A percentile compares a stretch with the other conserved stretches of the same genome.
Conservation (phyloP, 2,113 vertebrate genomes). For the Columba livia region DNA sequence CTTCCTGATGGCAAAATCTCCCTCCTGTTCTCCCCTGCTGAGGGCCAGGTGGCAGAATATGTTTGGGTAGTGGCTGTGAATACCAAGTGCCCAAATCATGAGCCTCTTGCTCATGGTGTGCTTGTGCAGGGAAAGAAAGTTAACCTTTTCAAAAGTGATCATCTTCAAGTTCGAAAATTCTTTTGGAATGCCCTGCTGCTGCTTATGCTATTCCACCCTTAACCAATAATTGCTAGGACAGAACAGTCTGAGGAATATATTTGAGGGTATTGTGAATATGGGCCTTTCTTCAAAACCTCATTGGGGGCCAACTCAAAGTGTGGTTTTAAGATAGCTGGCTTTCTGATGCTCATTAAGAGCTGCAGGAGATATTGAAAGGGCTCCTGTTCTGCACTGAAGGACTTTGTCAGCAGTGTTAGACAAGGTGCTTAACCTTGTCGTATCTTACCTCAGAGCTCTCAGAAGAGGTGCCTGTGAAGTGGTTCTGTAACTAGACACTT, state of each 20-base stretch:
- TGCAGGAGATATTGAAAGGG: not conserved
- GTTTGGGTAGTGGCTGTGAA: not conserved
- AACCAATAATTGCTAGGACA: no score
- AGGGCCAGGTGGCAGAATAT: not conserved
- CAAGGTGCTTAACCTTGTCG: not conserved
- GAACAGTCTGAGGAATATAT: rapidly evolving
- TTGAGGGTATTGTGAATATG: not conserved
- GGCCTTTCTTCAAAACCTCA: not conserved
- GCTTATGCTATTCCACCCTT: not conserved
- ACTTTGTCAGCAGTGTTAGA: not conserved
- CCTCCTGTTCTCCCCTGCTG: not conserved
- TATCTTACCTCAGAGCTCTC: not conserved
- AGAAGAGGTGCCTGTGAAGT: no score
- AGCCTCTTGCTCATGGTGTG: not conserved
- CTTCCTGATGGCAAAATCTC: no score
- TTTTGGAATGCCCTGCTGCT: not conserved
- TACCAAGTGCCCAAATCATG: not conserved
- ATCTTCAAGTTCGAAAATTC: no score
- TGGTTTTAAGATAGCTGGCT: not conserved
- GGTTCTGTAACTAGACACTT: rapidly evolving
- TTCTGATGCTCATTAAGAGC: not conserved
- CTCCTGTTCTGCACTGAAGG: rapidly evolving
- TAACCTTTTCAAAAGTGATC: not conserved
- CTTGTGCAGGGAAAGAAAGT: not conserved
- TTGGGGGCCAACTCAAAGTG: not conserved